A percentile compares a stretch with the other conserved stretches of the same genome.
These are phyloP conservation scores for Morinoia aosen DNA, from an alignment of 2,888 invertebrate species.

Conservation along the genomic window DNA sequence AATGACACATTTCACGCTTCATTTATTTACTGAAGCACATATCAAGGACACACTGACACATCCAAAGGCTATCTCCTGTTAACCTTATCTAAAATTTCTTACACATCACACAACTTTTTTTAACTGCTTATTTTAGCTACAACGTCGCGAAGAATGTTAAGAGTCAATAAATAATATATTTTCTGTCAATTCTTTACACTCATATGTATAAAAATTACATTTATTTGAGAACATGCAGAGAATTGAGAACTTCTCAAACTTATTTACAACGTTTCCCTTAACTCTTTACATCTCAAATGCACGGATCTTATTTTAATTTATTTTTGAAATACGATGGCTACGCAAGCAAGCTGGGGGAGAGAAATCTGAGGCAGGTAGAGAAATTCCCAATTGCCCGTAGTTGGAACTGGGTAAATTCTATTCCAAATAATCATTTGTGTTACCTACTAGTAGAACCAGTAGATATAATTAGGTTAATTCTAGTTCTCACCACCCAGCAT, in stretches of 20 bases:
- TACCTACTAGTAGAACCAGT: too few species aligned
- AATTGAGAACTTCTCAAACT: not conserved
- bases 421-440: too few species aligned
- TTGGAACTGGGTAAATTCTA: too few species aligned
- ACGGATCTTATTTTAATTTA: not conserved
- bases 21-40: not conserved
- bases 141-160: not conserved
- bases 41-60: not conserved
- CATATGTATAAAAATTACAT: slow-evolving; percentile 18
- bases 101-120: not conserved
- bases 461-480: too few species aligned
- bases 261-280: not conserved
- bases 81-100: not conserved
- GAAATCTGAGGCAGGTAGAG: not conserved
- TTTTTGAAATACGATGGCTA: not conserved
- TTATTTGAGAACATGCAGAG: not conserved
- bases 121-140: not conserved
- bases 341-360: not conserved
- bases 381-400: too few species aligned
- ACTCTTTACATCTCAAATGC: not conserved
- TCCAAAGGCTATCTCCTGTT: not conserved
- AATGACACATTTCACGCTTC: not conserved
- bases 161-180: not conserved
- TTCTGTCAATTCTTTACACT: not conserved
- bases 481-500: too few species aligned